phyloP scores from a whole-genome alignment of 2,888 invertebrate species.

The Aspidiotus rigidus region DNA sequence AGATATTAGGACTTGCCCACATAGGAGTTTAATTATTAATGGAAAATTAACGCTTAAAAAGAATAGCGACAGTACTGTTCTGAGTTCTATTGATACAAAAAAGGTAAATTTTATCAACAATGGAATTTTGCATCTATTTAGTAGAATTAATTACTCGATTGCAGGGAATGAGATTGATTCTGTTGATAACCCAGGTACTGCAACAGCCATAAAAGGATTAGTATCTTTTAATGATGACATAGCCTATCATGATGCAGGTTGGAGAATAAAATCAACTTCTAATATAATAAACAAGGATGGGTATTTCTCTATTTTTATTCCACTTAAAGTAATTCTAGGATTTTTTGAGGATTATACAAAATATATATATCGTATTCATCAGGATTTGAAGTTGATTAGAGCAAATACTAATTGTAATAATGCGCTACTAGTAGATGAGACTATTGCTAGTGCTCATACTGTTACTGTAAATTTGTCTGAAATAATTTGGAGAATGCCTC shows the following conservation, averaged over 20 bases:
- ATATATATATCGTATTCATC: slow-evolving; percentile 14
- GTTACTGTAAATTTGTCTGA: slow-evolving; percentile 17
- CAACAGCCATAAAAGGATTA: slow-evolving; percentile 8
- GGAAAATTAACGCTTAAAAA: slow-evolving; percentile 19
- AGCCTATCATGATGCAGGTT: slow-evolving; percentile 7
- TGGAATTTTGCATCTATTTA: slow-evolving; percentile 21
- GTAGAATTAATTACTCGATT: slow-evolving; percentile 22
- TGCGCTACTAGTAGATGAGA: background rate
- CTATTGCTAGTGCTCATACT: slow-evolving; percentile 6
- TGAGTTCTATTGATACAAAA: slow-evolving; percentile 13
- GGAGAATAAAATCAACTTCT: slow-evolving; percentile 1
- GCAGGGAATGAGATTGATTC: slow-evolving; percentile 20
- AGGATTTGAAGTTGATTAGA: slow-evolving; percentile 10
- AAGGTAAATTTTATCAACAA: slow-evolving; percentile 19
- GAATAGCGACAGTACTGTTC: slow-evolving; percentile 10
- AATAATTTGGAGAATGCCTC: slow-evolving; percentile 4
- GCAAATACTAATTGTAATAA: slow-evolving; percentile 22
- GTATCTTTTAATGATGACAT: slow-evolving; percentile 4
- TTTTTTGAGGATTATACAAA: background rate
- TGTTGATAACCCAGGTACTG: slow-evolving; percentile 13
- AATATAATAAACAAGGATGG: background rate
- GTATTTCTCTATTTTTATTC: background rate
- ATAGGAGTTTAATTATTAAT: slow-evolving; percentile 12
- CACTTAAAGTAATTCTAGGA: background rate
- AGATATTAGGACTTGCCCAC: background rate